Base-by-base conservation (phyloP, 2,888 invertebrate genomes). In the Epicampocera succincta region DNA sequence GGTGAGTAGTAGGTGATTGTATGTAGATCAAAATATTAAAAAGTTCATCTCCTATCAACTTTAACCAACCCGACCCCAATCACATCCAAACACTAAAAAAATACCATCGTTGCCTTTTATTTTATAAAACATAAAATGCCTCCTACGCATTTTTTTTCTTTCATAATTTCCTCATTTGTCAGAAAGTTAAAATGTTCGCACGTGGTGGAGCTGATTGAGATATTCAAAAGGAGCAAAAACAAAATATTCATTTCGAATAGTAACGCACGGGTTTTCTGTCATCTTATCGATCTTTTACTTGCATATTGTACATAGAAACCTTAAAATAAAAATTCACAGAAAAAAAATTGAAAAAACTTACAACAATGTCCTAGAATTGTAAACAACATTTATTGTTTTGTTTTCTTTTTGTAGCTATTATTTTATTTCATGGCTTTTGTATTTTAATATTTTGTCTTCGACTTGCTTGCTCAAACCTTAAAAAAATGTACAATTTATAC, bases 1-100 rank as follows among this genome's bases (percentile, higher is more conserved):
- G 76, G 83, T 77, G 84, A 82, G 81, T 75, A 83, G 84, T 83
- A 82, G 81, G 77, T 84, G 84, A 84, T 84, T 80, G 65, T 79
- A 73, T 63, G 48, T 58, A 42, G 65, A 76, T 48, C 42, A 65
- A 58, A 56, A 21, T 21, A 17, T 63, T 29, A 15, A 48, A 50
- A 72, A 72, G 17, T 58, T 71, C 48, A 15, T 66, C 15, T 65
- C 12, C 63, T 40, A 61, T 29, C 19, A 71, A 63, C 12, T 15
- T 33, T 33, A 33, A 33, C 8, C 33, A 5, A 33, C 33, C 33
- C 33, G 38, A 68, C 60, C 44, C 68, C 58, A 44, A 48, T 44
- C 25, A 52, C 40, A 63, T 50, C 40, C 29, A 50, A 29, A 44
- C 63, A 44, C 40, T 50, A 17, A 66, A 29, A n/a, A 2, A 60